Evolutionary conservation across 2,888 invertebrate genomes (phyloP).

Genomic region (Rotaria sp.): DNA sequence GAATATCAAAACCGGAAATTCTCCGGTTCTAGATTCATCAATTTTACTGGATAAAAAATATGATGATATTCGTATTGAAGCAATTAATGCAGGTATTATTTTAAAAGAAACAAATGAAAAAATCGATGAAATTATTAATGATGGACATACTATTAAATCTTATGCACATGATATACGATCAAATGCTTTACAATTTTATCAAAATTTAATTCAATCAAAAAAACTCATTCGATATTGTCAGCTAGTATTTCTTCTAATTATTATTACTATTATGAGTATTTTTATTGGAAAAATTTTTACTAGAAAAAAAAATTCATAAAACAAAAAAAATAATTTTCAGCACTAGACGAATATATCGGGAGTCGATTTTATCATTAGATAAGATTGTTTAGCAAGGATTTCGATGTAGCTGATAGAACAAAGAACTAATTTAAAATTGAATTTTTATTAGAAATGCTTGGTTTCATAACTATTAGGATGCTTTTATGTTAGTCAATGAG

Average conservation of each 20-base stretch:
- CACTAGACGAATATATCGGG: no score
- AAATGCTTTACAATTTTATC: neutral
- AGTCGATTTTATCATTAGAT: no score
- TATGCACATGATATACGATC: neutral
- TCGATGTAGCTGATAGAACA: no score
- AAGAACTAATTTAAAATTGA: no score
- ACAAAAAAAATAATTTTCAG: no score
- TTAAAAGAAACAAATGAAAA: constrained; percentile 20
- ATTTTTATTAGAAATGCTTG: no score
- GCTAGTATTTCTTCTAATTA: neutral
- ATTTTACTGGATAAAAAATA: neutral
- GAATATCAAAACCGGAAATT: neutral
- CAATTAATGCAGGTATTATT: neutral
- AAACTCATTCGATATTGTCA: neutral
- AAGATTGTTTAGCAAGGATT: no score
- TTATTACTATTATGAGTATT: neutral
- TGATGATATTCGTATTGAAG: neutral
- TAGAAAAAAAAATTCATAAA: neutral
- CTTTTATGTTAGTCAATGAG: no score
- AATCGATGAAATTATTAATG: neutral
- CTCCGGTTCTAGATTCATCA: neutral
- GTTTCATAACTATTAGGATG: no score
- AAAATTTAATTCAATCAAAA: neutral
- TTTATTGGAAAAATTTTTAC: neutral
- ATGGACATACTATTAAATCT: neutral